Conservation (phyloP, 35 echinoderm and acorn worm species). For the Heliocidaris erythrogramma region DNA sequence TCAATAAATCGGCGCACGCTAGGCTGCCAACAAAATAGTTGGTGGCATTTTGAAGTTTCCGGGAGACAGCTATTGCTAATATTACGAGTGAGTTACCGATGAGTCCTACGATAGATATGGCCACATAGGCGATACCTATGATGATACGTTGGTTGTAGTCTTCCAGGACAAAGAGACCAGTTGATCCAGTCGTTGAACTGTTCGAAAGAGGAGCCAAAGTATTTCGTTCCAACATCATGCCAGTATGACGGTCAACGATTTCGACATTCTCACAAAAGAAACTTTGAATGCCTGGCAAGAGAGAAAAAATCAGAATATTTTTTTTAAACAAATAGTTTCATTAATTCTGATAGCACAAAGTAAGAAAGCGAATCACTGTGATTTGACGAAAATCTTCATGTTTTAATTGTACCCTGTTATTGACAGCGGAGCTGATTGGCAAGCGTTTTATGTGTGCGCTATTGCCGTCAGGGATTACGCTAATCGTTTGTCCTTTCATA, state of each 20-base stretch:
- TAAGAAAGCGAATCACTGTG: too few species aligned
- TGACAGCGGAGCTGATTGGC: too few species aligned
- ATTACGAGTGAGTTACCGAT: conserved; percentile 44
- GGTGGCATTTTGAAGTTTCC: conserved; percentile 56
- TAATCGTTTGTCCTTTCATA: too few species aligned
- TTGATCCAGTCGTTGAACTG: neutral
- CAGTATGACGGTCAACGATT: neutral
- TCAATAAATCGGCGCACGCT: conserved; percentile 47
- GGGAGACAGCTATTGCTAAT: conserved; percentile 42
- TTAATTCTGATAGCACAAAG: too few species aligned
- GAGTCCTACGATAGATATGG: conserved; percentile 18
- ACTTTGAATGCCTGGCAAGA: neutral
- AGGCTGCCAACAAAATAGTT: conserved; percentile 64
- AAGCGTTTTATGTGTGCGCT: too few species aligned
- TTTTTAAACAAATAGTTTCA: too few species aligned
- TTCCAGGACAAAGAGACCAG: neutral
- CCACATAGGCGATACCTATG: neutral
- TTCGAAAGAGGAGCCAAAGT: neutral
- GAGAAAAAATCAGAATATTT: too few species aligned
- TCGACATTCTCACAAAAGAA: neutral
- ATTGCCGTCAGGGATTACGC: too few species aligned
- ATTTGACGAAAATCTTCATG: too few species aligned
- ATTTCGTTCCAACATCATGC: neutral
- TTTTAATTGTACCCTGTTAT: too few species aligned
- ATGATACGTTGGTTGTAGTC: neutral